These are phyloP conservation scores for Taphrorychus bicolor DNA, from an alignment of 2,888 invertebrate species.

Conservation along the genomic window DNA sequence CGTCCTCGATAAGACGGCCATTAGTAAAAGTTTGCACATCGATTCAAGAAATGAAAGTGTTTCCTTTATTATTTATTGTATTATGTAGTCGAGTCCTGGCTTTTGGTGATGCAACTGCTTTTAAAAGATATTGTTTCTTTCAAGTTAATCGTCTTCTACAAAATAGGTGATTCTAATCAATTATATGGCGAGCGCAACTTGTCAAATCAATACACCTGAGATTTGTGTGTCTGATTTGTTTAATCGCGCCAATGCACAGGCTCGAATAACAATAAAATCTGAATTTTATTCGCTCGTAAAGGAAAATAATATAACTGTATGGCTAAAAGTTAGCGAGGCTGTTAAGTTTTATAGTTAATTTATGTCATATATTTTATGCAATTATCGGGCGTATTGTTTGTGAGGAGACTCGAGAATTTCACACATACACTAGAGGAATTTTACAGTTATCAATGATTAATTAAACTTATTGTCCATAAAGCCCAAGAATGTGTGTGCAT, in stretches of 20 bases:
- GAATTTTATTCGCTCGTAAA: slow-evolving; percentile 30
- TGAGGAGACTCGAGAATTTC: not conserved
- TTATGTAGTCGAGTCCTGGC: slow-evolving; percentile 32
- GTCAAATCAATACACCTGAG: not conserved
- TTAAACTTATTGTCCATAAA: too few relatives aligned
- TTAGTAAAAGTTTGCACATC: slow-evolving; percentile 48
- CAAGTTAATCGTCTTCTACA: too few relatives aligned
- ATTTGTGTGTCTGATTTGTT: not conserved
- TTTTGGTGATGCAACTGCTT: not conserved
- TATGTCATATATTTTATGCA: slow-evolving; percentile 29
- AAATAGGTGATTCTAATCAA: too few relatives aligned
- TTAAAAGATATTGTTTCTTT: slow-evolving; percentile 20
- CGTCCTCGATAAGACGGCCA: not conserved
- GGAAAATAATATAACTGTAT: slow-evolving; percentile 25
- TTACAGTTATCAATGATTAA: too few relatives aligned
- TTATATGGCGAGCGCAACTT: too few relatives aligned
- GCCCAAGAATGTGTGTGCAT: too few relatives aligned
- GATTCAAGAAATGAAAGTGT: slow-evolving; percentile 46
- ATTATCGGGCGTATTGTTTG: slow-evolving; percentile 1
- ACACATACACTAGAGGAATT: too few relatives aligned
- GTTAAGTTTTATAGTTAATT: slow-evolving; percentile 33
- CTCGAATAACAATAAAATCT: slow-evolving; percentile 16
- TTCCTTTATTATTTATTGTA: slow-evolving; percentile 45
- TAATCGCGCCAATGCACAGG: not conserved
- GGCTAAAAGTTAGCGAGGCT: slow-evolving; percentile 14